Evolutionary conservation across 2,888 invertebrate species (phyloP).

Genomic region (Pyralis farinalis): DNA sequence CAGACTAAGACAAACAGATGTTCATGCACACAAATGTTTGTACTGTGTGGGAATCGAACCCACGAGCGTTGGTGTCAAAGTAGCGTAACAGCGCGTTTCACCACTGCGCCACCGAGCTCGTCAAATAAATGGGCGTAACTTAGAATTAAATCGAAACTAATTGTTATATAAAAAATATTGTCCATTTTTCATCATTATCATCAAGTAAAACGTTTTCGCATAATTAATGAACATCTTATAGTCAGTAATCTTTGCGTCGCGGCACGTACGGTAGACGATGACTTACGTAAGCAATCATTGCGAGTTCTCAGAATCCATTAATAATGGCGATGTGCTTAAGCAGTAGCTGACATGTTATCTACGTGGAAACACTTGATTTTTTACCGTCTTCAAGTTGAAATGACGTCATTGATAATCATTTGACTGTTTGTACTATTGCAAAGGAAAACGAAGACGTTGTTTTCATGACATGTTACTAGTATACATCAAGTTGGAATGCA

Average conservation of each 20-base stretch:
- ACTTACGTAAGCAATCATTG: slow-evolving; percentile 63
- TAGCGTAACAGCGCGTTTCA: too few species aligned
- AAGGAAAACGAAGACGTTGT: slow-evolving; percentile 31
- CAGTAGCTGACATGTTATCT: slow-evolving; percentile 45
- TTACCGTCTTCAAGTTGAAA: slow-evolving; percentile 33
- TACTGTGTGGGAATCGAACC: too few species aligned
- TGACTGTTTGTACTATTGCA: slow-evolving; percentile 30
- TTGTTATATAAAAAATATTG: too few species aligned
- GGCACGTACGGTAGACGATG: slow-evolving; percentile 13
- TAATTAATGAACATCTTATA: neutral
- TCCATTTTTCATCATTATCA: too few species aligned
- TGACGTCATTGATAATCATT: slow-evolving; percentile 60
- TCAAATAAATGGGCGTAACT: too few species aligned
- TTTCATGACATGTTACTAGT: slow-evolving; percentile 27
- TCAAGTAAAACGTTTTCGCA: neutral
- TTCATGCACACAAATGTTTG: too few species aligned
- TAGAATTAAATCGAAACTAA: too few species aligned
- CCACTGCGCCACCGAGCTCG: too few species aligned
- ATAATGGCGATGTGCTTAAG: slow-evolving; percentile 49
- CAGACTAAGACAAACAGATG: too few species aligned
- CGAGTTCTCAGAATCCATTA: slow-evolving; percentile 60
- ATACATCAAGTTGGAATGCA: slow-evolving; percentile 2
- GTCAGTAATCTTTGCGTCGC: neutral
- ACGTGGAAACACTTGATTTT: slow-evolving; percentile 55
- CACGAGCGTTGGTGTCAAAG: too few species aligned